Base-by-base conservation (phyloP, 1,140 invertebrate species). In the Lasioglossum albipes region DNA sequence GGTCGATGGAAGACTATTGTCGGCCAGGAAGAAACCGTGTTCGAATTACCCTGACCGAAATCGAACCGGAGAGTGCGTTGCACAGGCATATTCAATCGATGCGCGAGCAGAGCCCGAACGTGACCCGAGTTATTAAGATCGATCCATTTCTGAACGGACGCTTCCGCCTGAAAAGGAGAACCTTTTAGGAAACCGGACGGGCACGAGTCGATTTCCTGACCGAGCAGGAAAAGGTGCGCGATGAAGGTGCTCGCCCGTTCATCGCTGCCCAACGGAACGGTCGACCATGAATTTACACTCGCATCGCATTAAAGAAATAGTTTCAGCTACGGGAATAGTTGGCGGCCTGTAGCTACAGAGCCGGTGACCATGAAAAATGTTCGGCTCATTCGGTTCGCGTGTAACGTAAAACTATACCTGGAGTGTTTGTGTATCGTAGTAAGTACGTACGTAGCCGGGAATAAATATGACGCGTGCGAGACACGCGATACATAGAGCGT, bases 1-100 rank as follows among this genome's bases (percentile, higher is more conserved):
- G 59, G 70, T n/a, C 80, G 73, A 80, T 82, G 41, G 45, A 78
- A 68, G 52, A 6, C 72, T 62, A 87, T 88, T 82, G 79, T 42
- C 7, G n/a, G 13, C 54, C 18, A 36, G 71, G 73, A 61, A 71
- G 31, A 61, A 74, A 75, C 41, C 20, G 71, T 59, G 68, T 52
- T 49, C 18, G 68, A 59, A 57, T 86, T 70, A 79, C 82, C 86
- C 65, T 87, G 87, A 88, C 84, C 81, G 79, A 84, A 80, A 83
- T 84, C 79, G 36, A 71, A 75, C 64, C 2, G 9, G 45, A 49
- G 45, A 13, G 2, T 49, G 13, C 9, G 45, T 49, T 59, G 59
- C 22, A 12, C 22, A 27, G 7, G 59, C 27, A 13, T 13, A 13
- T 13, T 9, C 10, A 6, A 61, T 10, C 7, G 59, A 27, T n/a